Evolutionary conservation across 2,888 invertebrate species (phyloP), one percentile per base, ranked within the genome.

Genomic region (Acrobasis repandana): DNA sequence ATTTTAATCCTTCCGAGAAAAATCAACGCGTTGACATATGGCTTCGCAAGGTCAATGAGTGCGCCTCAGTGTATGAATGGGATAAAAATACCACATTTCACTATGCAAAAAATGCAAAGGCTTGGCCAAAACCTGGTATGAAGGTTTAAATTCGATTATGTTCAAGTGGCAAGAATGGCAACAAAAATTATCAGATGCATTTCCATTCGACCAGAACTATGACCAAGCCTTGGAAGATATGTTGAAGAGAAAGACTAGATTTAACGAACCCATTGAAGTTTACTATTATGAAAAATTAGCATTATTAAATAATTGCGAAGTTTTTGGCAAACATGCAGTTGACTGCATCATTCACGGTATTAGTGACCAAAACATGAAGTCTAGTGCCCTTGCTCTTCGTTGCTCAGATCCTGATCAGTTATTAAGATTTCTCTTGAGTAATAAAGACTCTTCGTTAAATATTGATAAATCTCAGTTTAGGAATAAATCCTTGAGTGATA

Each of bases 101-200:
- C 60, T n/a, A 62, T 56, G 48, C 62, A 59, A 34, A 62, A 61
- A 38, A 16, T 60, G 4, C 20, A 16, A n/a, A 36, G 75, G 74
- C 6, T 33, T 71, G 10, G 74, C 72, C 8, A 64, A 73, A 47
- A 65, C 49, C 1, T 75, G 73, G 76, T 74, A 71, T 34, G 65
- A 72, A 54, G 66, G 71, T 2, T 36, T 72, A 8, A 49, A 63
- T 10, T 47, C 70, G 0, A 66, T 73, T 9, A 6, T 72, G 1
- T 73, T 63, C 54, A 63, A 61, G 0, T 75, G 75, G 74, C 10
- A 16, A 0, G 70, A 75, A 28, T 75, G 75, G 75, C 73, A 73
- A 56, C 47, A 38, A 3, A 74, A 72, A 33, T 15, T 75, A 2
- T 2, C 36, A 0, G 57, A 20, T 0, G 73, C 72, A 1, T 76